Percentiles rank a stretch among this genome's conserved stretches.
Evolutionary conservation across 2,797 vertebrate genomes (phyloP).

Genomic region (Lycodopsis pacificus): DNA sequence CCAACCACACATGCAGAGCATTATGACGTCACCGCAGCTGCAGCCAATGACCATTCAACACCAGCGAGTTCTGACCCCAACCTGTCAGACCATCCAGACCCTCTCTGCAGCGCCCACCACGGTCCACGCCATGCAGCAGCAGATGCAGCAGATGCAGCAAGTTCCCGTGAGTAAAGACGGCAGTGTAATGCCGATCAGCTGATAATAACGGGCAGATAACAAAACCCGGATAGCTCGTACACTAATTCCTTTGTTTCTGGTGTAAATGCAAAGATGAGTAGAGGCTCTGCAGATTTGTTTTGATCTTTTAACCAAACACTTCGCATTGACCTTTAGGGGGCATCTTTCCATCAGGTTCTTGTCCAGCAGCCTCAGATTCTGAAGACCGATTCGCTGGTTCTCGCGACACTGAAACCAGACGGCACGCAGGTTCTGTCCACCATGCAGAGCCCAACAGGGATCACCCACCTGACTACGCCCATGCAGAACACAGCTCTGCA

Average conservation of each 20-base stretch:
- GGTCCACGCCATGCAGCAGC: slow-evolving; percentile 90
- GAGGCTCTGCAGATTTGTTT: not conserved
- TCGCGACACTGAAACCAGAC: slow-evolving; percentile 94
- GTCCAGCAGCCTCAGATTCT: slow-evolving; percentile 98
- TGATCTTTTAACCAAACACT: not conserved
- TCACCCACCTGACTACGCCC: slow-evolving; percentile 91
- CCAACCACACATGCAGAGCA: slow-evolving; percentile 95
- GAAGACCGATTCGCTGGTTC: slow-evolving; percentile 95
- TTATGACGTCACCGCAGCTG: slow-evolving; percentile 93
- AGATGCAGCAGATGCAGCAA: slow-evolving; percentile 94
- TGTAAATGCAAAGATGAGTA: not conserved
- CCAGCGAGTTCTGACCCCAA: slow-evolving; percentile 91
- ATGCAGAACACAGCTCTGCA: slow-evolving; percentile 94
- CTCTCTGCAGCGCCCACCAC: slow-evolving; percentile 83
- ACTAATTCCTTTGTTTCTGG: not conserved
- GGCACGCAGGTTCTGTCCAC: slow-evolving; percentile 93
- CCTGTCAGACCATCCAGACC: slow-evolving; percentile 87
- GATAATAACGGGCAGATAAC: not conserved
- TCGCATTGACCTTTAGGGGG: not conserved
- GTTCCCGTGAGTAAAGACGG: slow-evolving; percentile 75
- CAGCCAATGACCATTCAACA: slow-evolving; percentile 96
- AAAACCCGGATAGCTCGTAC: not conserved
- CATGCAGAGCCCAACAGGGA: slow-evolving; percentile 92
- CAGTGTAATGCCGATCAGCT: not conserved
- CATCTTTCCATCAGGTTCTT: slow-evolving; percentile 85